phyloP scores from a whole-genome alignment of 2,888 invertebrate genomes.

The Resseliella maxima region DNA sequence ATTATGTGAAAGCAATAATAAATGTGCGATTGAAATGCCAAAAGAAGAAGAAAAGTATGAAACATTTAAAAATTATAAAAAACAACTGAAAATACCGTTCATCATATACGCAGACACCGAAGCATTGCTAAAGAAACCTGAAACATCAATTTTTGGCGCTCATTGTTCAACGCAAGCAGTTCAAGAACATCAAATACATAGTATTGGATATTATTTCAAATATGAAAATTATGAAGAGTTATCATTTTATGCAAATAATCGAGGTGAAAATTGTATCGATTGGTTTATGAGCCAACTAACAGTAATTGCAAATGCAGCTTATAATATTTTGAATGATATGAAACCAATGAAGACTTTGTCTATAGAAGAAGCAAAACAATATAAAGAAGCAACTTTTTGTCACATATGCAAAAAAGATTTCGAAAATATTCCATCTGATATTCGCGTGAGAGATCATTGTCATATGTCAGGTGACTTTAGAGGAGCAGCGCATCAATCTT shows the following conservation, averaged over 20 bases:
- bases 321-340: neutral
- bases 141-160: neutral
- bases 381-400: neutral
- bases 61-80: slow-evolving; percentile 58
- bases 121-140: slow-evolving; percentile 57
- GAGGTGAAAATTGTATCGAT: neutral
- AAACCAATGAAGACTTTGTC: slow-evolving; percentile 1
- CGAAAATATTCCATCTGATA: neutral
- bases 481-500: slow-evolving; percentile 61
- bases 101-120: slow-evolving; percentile 60
- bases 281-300: neutral
- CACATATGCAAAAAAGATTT: slow-evolving; percentile 53
- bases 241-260: neutral
- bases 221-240: slow-evolving; percentile 13
- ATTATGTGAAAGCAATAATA: neutral
- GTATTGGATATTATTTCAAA: slow-evolving; percentile 51
- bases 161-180: neutral
- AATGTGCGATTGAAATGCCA: slow-evolving; percentile 57
- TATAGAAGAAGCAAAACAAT: neutral
- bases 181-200: neutral
- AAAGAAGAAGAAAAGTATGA: slow-evolving; percentile 57
- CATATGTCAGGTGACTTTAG: slow-evolving; percentile 62
- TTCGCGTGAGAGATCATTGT: slow-evolving; percentile 61
- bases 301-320: neutral
- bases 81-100: slow-evolving; percentile 58